These are phyloP conservation scores for Ranitomeya variabilis DNA, from an alignment of 2,113 vertebrate species.

Conservation along the genomic window DNA sequence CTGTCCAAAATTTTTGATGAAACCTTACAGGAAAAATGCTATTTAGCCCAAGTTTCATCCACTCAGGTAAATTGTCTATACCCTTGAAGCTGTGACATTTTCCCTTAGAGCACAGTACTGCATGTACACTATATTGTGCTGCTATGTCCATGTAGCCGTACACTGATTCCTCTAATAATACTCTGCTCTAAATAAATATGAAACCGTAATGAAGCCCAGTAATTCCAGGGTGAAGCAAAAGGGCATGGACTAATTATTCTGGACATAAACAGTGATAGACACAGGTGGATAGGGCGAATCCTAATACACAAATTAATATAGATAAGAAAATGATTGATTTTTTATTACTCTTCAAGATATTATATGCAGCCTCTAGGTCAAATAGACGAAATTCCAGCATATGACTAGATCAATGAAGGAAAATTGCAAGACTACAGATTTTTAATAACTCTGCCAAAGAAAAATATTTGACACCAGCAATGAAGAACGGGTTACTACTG, in stretches of 20 bases:
- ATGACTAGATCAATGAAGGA: slow-evolving; percentile 39
- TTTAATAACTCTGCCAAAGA: slow-evolving; percentile 37
- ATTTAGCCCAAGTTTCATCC: too few species aligned
- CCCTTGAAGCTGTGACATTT: background rate
- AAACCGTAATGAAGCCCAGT: slow-evolving; percentile 23
- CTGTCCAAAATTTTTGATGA: too few species aligned
- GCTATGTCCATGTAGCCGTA: background rate
- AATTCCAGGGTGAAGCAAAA: slow-evolving; percentile 4
- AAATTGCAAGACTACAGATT: slow-evolving; percentile 43
- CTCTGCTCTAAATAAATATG: background rate
- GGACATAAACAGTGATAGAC: slow-evolving; percentile 36
- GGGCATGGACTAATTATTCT: slow-evolving; percentile 22
- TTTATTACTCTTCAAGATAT: slow-evolving; percentile 46
- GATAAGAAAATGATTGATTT: slow-evolving; percentile 57
- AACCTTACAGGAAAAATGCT: too few species aligned
- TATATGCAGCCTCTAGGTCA: slow-evolving; percentile 25
- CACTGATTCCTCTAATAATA: background rate
- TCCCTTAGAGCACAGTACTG: background rate
- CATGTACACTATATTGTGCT: background rate
- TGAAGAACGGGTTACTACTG: background rate
- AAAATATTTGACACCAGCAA: slow-evolving; percentile 29
- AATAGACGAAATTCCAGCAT: slow-evolving; percentile 31
- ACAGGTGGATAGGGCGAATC: slow-evolving; percentile 13
- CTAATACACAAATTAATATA: slow-evolving; percentile 40
- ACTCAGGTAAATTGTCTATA: too few species aligned